Conservation (phyloP, 1,140 invertebrate genomes). For the Eubasilissa regina region DNA sequence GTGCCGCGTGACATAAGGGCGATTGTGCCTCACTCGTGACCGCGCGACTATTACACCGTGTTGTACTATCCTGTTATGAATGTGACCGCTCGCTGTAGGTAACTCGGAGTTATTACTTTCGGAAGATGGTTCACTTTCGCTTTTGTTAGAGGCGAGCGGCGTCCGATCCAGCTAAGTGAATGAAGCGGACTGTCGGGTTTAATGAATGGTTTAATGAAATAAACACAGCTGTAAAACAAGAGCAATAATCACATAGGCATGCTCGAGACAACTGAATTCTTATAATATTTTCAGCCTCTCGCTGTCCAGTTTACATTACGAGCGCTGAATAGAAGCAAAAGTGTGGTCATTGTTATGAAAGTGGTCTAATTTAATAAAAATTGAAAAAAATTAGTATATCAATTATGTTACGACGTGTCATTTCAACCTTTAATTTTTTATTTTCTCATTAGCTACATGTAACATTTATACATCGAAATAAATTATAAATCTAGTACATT, state of each 20-base stretch:
- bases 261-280: not conserved
- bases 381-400: no score
- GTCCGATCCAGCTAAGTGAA: conserved; percentile 14
- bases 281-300: no score
- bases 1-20: conserved; percentile 4
- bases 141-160: conserved; percentile 14
- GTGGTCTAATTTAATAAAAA: no score
- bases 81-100: not conserved
- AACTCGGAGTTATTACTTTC: conserved; percentile 7
- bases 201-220: not conserved
- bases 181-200: conserved; percentile 26
- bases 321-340: no score
- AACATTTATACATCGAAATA: no score
- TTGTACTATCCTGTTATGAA: not conserved
- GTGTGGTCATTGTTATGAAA: no score
- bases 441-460: no score
- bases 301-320: no score
- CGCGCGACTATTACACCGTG: not conserved
- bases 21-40: conserved; percentile 10
- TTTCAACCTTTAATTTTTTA: no score
- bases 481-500: no score
- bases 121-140: conserved; percentile 17
- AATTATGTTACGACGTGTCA: no score
- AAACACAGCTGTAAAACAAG: conserved; percentile 21
- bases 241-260: not conserved